Evolutionary conservation across 64 coral and sea anemone genomes (phyloP).

Genomic region (Pachyseris speciosa): DNA sequence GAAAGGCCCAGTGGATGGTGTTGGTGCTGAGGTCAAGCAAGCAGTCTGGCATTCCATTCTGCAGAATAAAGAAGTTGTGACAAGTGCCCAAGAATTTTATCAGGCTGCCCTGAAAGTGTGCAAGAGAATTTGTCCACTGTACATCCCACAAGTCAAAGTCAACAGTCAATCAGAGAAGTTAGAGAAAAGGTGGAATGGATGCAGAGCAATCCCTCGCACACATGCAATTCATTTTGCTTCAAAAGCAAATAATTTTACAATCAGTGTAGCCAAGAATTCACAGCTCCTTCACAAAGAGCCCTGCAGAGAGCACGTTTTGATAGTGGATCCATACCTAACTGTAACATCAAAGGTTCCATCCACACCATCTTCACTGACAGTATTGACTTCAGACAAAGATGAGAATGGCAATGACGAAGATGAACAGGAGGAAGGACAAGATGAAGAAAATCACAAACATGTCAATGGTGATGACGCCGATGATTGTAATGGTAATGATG

Average conservation of each 20-base stretch:
- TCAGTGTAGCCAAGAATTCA: constrained; percentile 6
- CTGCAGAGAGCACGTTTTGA: too few relatives aligned
- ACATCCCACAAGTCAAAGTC: background rate
- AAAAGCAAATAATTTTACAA: constrained; percentile 5
- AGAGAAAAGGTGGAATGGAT: constrained; percentile 12
- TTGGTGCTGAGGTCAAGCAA: constrained; percentile 53
- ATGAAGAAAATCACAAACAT: background rate
- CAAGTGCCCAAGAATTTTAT: constrained; percentile 55
- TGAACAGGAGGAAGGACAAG: background rate
- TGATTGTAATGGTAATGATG: background rate
- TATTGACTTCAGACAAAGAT: background rate
- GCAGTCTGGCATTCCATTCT: constrained; percentile 67
- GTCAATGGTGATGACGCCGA: background rate
- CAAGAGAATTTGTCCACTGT: constrained; percentile 1
- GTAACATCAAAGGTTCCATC: background rate
- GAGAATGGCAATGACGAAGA: background rate
- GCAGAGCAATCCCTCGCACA: constrained; percentile 29
- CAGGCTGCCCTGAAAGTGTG: constrained; percentile 11
- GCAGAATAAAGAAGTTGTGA: constrained; percentile 38
- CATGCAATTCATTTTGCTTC: constrained; percentile 68
- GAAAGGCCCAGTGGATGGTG: constrained; percentile 54
- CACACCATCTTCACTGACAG: too few relatives aligned
- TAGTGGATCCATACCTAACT: background rate
- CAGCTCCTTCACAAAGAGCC: background rate
- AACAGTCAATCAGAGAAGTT: background rate